A percentile compares a stretch with the other conserved stretches of the same genome.
Conservation (phyloP, 2,797 vertebrate genomes). For the Macropodus opercularis region DNA sequence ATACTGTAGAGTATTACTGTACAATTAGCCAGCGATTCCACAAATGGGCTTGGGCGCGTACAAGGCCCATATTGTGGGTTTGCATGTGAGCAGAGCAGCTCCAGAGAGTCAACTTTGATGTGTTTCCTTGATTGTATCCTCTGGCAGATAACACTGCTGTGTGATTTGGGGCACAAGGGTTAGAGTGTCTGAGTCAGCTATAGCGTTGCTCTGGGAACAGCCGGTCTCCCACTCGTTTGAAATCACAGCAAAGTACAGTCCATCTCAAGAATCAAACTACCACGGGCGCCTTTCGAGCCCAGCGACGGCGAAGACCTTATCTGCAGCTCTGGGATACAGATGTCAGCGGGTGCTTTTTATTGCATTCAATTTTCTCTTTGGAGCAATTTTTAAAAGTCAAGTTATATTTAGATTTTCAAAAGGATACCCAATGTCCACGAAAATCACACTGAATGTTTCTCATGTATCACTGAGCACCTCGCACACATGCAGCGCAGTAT, state of each 20-base stretch:
- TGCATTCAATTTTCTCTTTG: slow-evolving; percentile 22
- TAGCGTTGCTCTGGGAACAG: slow-evolving; percentile 60
- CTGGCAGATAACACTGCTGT: slow-evolving; percentile 65
- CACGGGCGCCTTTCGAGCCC: slow-evolving; percentile 36
- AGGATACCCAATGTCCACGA: neutral
- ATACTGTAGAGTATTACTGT: slow-evolving; percentile 67
- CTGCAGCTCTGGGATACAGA: slow-evolving; percentile 15
- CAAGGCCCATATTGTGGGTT: slow-evolving; percentile 16
- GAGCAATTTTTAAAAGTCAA: slow-evolving; percentile 1
- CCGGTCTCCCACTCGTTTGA: slow-evolving; percentile 62
- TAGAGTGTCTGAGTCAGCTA: slow-evolving; percentile 66
- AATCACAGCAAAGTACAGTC: slow-evolving; percentile 48
- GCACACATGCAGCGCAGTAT: slow-evolving; percentile 4
- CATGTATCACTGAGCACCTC: neutral
- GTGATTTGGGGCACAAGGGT: slow-evolving; percentile 64
- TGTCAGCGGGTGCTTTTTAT: slow-evolving; percentile 10
- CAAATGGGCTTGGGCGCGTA: slow-evolving; percentile 46
- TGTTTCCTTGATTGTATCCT: slow-evolving; percentile 70
- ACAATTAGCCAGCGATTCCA: slow-evolving; percentile 71
- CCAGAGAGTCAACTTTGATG: slow-evolving; percentile 64
- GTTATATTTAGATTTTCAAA: slow-evolving; percentile 1
- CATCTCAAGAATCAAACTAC: slow-evolving; percentile 52
- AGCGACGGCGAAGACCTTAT: slow-evolving; percentile 35
- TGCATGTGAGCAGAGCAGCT: slow-evolving; percentile 47
- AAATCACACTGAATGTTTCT: neutral